Base-by-base conservation (phyloP, 2,113 vertebrate species). In the Limnothrissa miodon region DNA sequence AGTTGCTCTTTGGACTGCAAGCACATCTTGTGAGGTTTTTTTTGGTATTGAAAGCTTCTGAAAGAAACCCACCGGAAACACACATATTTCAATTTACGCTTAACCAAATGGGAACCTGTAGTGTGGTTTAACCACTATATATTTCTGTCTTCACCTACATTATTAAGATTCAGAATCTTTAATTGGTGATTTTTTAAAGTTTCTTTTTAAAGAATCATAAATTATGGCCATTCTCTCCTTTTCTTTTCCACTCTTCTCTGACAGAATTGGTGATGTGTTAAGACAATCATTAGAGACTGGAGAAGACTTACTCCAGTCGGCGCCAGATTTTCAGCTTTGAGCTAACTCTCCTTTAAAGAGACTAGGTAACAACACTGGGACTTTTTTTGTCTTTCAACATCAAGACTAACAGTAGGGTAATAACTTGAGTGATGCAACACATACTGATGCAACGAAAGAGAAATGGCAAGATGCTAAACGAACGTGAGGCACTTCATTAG, bases 401-500 rank as follows among this genome's bases (percentile, higher is more conserved):
- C 59, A 66, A 33, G 66, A 29, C 66, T 74, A 74, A 74, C 33
- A 36, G 25, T 74, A 15, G 66, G 29, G 66, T 45, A 53, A 44
- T 2, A 33, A 11, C 78, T 78, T 80, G 48, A 83, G 81, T 87
- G 83, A 78, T 79, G 74, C 80, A 84, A 84, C 83, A 81, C 8
- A 80, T n/a, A 8, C 85, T 81, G 46, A 78, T 80, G 79, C 33
- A 85, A 59, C 44, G 78, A 42, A 78, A 89, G 86, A 85, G 82
- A 86, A 79, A 84, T 39, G 83, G 33, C 84, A 81, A 82, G 44
- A 85, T 6, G 78, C 83, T 62, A 39, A 86, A 79, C 78, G 81
- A 85, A 66, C 45, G 46, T 85, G 48, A 11, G 83, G 86, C 15
- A 82, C 48, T 88, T 90, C 87, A 91, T 79, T 85, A 87, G 84